Conservation (phyloP, 2,888 invertebrate genomes). For the Venusia cambrica region DNA sequence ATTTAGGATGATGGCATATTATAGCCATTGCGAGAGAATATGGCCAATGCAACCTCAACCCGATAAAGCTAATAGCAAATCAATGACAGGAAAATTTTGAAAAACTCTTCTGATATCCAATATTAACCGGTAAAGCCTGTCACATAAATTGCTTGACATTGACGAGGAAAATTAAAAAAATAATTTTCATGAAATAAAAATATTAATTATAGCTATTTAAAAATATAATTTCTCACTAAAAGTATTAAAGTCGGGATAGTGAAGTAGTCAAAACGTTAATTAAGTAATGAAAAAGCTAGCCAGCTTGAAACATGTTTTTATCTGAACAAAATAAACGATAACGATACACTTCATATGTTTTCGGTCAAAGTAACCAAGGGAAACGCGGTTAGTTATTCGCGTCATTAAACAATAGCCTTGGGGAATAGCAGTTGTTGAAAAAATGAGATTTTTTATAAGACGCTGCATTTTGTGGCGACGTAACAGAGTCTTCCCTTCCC, state of each 20-base stretch:
- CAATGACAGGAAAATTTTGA: conserved; percentile 32
- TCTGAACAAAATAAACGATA: conserved; percentile 18
- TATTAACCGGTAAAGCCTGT: too few species aligned
- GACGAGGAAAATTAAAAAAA: too few species aligned
- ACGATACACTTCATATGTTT: conserved; percentile 23
- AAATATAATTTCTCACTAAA: too few species aligned
- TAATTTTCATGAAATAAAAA: too few species aligned
- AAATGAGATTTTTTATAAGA: conserved; percentile 33
- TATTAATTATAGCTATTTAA: too few species aligned
- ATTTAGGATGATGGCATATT: conserved; percentile 31
- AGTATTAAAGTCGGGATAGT: too few species aligned
- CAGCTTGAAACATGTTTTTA: conserved; percentile 14
- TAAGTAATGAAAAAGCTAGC: conserved; percentile 9
- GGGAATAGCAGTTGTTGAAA: conserved; percentile 22
- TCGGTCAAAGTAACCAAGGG: conserved; percentile 22
- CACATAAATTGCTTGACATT: too few species aligned
- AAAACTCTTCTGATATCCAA: too few species aligned
- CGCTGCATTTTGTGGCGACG: conserved; percentile 24
- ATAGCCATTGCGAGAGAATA: conserved; percentile 25
- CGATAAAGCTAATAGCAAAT: conserved; percentile 34
- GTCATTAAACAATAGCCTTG: conserved; percentile 26
- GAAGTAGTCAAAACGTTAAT: too few species aligned
- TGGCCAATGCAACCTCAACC: conserved; percentile 22
- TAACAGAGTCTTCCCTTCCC: conserved; percentile 27
- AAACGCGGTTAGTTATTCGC: conserved; percentile 25